Evolutionary conservation across 2,113 vertebrate genomes (phyloP).

Genomic region (Megaceryle torquata): DNA sequence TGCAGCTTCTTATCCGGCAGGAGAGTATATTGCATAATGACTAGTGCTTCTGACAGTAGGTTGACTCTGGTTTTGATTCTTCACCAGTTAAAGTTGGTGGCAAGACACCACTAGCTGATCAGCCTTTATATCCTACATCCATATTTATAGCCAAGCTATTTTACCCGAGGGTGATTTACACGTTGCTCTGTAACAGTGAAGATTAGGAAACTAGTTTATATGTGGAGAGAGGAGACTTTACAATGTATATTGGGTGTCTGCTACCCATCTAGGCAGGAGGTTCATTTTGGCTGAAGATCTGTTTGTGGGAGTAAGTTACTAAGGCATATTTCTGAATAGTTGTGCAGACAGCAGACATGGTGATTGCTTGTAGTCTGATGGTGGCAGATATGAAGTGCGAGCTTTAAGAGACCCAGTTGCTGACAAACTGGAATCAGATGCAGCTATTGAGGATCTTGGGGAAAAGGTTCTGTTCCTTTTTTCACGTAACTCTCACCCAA

Average conservation of each 20-base stretch:
- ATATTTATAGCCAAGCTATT: background rate
- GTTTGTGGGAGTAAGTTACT: background rate
- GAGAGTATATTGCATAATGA: background rate
- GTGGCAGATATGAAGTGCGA: background rate
- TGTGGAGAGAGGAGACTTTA: background rate
- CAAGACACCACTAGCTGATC: background rate
- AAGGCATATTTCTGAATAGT: background rate
- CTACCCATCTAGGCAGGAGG: background rate
- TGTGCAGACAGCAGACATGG: background rate
- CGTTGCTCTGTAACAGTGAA: background rate
- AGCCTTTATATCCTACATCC: background rate
- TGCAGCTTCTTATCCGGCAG: background rate
- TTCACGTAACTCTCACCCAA: background rate
- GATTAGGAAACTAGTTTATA: background rate
- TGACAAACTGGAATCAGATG: fast-evolving
- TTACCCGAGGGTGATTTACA: background rate
- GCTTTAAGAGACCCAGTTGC: background rate
- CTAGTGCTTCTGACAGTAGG: background rate
- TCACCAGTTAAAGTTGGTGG: background rate
- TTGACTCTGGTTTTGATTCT: background rate
- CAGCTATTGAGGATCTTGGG: background rate
- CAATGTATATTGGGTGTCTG: background rate
- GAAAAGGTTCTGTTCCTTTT: background rate
- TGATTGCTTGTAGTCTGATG: background rate
- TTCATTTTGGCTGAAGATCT: background rate